phyloP scores from a whole-genome alignment of 1,140 invertebrate genomes.

The Drosophila bifasciata region DNA sequence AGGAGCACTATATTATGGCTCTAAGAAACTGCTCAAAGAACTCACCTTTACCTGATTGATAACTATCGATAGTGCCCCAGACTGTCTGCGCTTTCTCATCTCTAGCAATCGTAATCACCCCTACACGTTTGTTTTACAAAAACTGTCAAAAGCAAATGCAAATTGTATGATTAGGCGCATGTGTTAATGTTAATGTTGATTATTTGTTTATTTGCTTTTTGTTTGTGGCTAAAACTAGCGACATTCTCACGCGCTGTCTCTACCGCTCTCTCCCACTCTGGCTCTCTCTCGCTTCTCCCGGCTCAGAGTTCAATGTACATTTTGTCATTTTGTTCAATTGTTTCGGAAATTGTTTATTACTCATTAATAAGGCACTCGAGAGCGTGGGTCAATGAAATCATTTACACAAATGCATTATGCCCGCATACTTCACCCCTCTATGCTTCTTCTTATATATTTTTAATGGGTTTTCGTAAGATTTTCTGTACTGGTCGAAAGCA shows the following conservation, averaged over 20 bases:
- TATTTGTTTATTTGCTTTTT: constrained; percentile 22
- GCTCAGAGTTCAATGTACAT: constrained; percentile 69
- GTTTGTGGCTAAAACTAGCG: constrained; percentile 24
- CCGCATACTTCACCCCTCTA: too few species aligned
- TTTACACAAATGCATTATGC: constrained; percentile 57
- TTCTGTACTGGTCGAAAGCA: constrained; percentile 37
- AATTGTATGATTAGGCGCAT: constrained; percentile 40
- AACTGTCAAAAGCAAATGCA: constrained; percentile 58
- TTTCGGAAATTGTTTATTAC: constrained; percentile 77
- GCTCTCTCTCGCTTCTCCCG: constrained; percentile 17
- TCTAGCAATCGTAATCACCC: neutral
- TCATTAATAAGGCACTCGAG: constrained; percentile 53
- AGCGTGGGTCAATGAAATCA: constrained; percentile 74
- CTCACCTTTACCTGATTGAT: too few species aligned
- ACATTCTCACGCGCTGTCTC: constrained; percentile 23
- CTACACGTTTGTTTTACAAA: constrained; percentile 34
- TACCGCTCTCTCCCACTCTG: constrained; percentile 12
- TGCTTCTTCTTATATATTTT: constrained; percentile 26
- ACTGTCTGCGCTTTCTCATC: too few species aligned
- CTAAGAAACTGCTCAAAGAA: too few species aligned
- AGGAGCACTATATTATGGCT: too few species aligned
- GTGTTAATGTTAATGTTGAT: constrained; percentile 10
- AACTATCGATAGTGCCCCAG: too few species aligned
- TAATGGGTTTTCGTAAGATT: constrained; percentile 39
- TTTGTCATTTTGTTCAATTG: constrained; percentile 67